These are phyloP conservation scores for Rosalia funebris DNA, from an alignment of 2,888 invertebrate species.

Conservation along the genomic window DNA sequence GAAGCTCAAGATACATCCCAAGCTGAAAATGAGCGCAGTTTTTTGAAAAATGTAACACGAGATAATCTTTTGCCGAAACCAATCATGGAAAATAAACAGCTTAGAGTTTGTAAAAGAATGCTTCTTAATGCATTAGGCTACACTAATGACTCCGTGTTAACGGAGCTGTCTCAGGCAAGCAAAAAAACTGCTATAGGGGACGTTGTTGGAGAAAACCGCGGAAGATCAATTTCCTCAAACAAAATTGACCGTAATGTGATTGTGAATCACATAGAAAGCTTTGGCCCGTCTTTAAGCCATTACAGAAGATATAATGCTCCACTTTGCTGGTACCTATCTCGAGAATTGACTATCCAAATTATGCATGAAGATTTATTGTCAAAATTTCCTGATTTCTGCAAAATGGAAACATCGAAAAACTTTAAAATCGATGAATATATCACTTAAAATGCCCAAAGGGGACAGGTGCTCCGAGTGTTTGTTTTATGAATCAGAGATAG, in stretches of 20 bases:
- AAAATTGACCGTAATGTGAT: constrained; percentile 23
- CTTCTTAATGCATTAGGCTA: constrained; percentile 19
- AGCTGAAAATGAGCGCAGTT: constrained; percentile 1
- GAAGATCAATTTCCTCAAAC: constrained; percentile 21
- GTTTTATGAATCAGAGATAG: constrained; percentile 10
- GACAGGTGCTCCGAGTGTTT: constrained; percentile 25
- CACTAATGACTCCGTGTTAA: constrained; percentile 21
- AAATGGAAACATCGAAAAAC: constrained; percentile 22
- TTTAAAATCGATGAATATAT: constrained; percentile 28
- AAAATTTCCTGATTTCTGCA: constrained; percentile 25
- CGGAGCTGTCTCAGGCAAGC: constrained; percentile 20
- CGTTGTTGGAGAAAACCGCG: constrained; percentile 24
- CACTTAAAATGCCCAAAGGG: constrained; percentile 28
- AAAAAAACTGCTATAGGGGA: constrained; percentile 23
- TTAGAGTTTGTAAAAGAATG: constrained; percentile 20
- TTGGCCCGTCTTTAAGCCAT: constrained; percentile 30
- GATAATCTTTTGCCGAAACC: constrained; percentile 25
- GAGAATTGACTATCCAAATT: constrained; percentile 27
- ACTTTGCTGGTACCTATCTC: constrained; percentile 22
- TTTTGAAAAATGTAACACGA: constrained; percentile 23
- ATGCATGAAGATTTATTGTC: constrained; percentile 22
- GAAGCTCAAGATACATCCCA: background rate
- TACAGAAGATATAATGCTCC: constrained; percentile 28
- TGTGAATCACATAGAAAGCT: constrained; percentile 27
- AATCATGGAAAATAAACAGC: constrained; percentile 14